Base-by-base conservation (phyloP, 2,797 vertebrate species). In the Gymnoscopelus microlampas region DNA sequence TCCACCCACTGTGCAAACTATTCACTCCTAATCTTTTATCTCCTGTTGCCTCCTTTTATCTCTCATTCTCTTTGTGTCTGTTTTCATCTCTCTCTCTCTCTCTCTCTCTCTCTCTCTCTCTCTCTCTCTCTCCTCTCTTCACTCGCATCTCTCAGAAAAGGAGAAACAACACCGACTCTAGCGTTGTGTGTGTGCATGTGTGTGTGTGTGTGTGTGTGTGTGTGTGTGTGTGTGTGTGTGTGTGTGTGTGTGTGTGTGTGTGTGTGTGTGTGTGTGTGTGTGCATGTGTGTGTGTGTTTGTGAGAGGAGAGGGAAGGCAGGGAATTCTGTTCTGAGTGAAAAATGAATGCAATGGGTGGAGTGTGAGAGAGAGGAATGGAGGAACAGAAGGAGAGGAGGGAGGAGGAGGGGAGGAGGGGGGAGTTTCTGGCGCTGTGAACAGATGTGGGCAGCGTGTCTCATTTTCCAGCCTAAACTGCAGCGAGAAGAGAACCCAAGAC, bases 361-460 rank as follows among this genome's bases (percentile, higher is more conserved):
- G 75, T 65, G 50, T 71, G 60, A 62, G 78, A 65, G 78, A 65
- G 81, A 68, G 78, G 73, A 73, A 69, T 66, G 62, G 69, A 80
- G 76, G 44, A 68, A 76, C 62, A 48, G 72, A 29, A 15, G 49
- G 57, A 56, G 57, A 44, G 66, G 60, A 61, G 55, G 44, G 78
- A 77, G 79, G 82, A 80, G 84, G 75, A 77, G 82, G 48, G 13
- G 60, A 53, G 47, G 78, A 77, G 55, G 47, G 78, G 78, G 79
- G 82, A 78, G 81, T 74, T 76, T 80, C 74, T 68, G 68, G 84
- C 83, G 78, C 74, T 86, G 64, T 32, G 78, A 88, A 86, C 92
- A 64, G 80, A 90, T 77, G 91, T 90, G 89, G 91, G 84, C 81
- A 85, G 83, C 80, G 69, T 9, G 53, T 56, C 76, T 47, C 71